Evolutionary conservation across 1,140 invertebrate species (phyloP).

Genomic region (Antheraea mylitta): DNA sequence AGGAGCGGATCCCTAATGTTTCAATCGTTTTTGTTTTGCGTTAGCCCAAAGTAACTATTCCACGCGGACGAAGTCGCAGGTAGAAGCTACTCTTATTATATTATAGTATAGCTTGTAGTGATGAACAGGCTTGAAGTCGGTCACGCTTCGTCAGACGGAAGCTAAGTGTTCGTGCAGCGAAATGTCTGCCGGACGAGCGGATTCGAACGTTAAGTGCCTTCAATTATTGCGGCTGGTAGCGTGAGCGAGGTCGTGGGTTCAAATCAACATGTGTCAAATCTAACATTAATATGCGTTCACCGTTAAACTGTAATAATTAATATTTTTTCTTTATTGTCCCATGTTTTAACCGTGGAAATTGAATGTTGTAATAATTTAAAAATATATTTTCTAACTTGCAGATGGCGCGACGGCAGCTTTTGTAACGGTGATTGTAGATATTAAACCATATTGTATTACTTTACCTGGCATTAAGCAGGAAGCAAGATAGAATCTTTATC

Average conservation of each 20-base stretch:
- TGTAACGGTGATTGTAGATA: too few relatives aligned
- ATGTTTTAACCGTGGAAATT: too few relatives aligned
- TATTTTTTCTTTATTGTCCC: not conserved
- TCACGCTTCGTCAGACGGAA: constrained; percentile 48
- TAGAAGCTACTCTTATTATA: not conserved
- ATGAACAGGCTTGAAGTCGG: not conserved
- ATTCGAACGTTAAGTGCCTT: constrained; percentile 51
- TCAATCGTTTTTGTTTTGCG: too few relatives aligned
- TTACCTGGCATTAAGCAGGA: too few relatives aligned
- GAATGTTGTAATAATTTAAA: too few relatives aligned
- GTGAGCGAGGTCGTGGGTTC: constrained; percentile 11
- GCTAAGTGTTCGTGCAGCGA: constrained; percentile 21
- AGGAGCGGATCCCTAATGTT: too few relatives aligned
- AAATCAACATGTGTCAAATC: constrained; percentile 11
- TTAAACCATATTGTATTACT: too few relatives aligned
- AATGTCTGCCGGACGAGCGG: constrained; percentile 10
- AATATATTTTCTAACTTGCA: too few relatives aligned
- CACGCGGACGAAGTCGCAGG: not conserved
- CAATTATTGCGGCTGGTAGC: constrained; percentile 37
- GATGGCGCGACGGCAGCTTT: too few relatives aligned
- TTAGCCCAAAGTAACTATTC: too few relatives aligned
- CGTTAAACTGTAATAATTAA: not conserved
- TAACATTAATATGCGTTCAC: not conserved
- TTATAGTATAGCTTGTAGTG: constrained; percentile 20
- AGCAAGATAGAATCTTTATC: too few relatives aligned